A percentile compares a stretch with the other conserved stretches of the same genome.
These are phyloP conservation scores for Anguilla japonica DNA, from an alignment of 2,113 vertebrate genomes.

Conservation along the genomic window DNA sequence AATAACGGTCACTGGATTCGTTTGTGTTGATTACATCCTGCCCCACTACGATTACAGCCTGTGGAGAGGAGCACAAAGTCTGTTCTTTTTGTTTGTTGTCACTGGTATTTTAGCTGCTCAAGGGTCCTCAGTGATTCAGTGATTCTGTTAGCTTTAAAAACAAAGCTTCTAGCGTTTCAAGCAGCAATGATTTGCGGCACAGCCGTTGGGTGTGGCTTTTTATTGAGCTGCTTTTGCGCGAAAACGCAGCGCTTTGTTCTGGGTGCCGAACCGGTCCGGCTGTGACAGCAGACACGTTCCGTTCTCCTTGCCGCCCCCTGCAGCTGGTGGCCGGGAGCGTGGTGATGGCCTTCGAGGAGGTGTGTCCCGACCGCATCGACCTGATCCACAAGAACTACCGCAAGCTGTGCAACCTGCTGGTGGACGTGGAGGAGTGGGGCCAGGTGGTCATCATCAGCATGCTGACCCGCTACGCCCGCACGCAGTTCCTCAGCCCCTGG, in stretches of 20 bases:
- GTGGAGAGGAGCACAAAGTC: not conserved
- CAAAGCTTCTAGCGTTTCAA: not conserved
- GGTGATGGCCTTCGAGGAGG: constrained; percentile 97
- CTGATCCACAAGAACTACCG: constrained; percentile 98
- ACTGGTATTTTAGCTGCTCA: not conserved
- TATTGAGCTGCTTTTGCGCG: not conserved
- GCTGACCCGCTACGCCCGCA: constrained; percentile 93
- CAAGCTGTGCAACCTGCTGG: constrained; percentile 92
- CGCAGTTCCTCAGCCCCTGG: constrained; percentile 93
- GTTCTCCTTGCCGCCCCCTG: constrained; percentile 51
- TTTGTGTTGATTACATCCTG: not conserved
- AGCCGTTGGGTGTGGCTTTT: not conserved
- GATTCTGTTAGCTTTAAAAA: not conserved
- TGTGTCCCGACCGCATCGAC: constrained; percentile 96
- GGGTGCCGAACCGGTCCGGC: not conserved
- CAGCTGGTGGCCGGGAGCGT: constrained; percentile 96
- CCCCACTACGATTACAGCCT: not conserved
- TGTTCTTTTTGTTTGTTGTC: not conserved
- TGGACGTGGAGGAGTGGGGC: constrained; percentile 98
- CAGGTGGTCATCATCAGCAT: constrained; percentile 97
- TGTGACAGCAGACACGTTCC: not conserved
- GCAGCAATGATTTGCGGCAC: too few species aligned
- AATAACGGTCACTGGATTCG: not conserved
- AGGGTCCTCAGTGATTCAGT: not conserved
- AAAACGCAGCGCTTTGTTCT: not conserved